Evolutionary conservation across 1,140 invertebrate genomes (phyloP).

Genomic region (Neodiprion pinetum): DNA sequence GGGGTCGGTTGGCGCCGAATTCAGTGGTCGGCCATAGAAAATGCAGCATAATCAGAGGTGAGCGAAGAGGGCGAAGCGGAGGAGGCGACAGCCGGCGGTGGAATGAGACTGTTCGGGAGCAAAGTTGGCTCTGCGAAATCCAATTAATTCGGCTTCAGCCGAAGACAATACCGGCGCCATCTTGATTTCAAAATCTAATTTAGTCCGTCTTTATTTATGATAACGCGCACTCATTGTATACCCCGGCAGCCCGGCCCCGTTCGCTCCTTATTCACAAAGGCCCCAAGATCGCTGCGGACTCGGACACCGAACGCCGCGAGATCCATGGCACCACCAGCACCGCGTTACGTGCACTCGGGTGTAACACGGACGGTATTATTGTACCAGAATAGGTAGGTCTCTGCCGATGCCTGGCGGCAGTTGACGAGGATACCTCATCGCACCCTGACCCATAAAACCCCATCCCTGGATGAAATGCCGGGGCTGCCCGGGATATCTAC

Average conservation of each 20-base stretch:
- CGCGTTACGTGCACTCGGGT: too few species aligned
- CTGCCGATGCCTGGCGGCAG: too few species aligned
- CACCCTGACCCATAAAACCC: too few species aligned
- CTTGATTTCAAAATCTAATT: slow-evolving; percentile 5
- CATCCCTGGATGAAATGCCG: too few species aligned
- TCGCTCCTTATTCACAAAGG: not conserved
- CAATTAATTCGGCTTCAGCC: slow-evolving; percentile 7
- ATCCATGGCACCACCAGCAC: too few species aligned
- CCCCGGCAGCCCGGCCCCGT: not conserved
- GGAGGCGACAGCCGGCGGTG: not conserved
- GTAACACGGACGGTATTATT: too few species aligned
- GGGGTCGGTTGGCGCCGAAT: not conserved
- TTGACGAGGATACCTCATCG: too few species aligned
- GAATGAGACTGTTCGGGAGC: not conserved
- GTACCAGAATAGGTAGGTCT: too few species aligned
- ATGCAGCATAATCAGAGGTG: slow-evolving; percentile 7
- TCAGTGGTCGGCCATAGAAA: slow-evolving; percentile 1
- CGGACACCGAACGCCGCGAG: too few species aligned
- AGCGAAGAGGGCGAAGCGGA: not conserved
- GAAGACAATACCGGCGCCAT: slow-evolving; percentile 6
- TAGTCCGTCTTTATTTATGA: slow-evolving; percentile 3
- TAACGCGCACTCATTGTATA: slow-evolving; percentile 4
- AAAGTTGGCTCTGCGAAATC: slow-evolving; percentile 7
- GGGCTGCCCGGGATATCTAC: too few species aligned
- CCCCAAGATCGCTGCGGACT: not conserved